These are phyloP conservation scores for Drosophila sucinea DNA, from an alignment of 1,140 invertebrate genomes.

Conservation along the genomic window DNA sequence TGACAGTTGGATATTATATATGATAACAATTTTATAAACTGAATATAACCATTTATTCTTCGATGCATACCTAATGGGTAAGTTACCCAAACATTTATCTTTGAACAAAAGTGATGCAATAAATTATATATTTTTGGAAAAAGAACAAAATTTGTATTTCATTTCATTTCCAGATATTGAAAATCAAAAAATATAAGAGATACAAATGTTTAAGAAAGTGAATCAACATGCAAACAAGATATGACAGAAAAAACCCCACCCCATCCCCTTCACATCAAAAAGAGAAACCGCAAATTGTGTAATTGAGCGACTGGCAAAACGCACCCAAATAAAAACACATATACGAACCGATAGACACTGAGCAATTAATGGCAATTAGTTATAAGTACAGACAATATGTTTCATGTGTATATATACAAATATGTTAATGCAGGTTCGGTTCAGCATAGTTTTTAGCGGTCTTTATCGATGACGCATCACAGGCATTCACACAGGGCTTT, in stretches of 20 bases:
- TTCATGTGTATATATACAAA: slow-evolving; percentile 17
- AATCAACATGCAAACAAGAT: slow-evolving; percentile 14
- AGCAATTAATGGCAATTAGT: slow-evolving; percentile 56
- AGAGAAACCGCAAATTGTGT: slow-evolving; percentile 56
- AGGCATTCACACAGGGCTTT: slow-evolving; percentile 15
- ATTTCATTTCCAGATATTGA: not conserved
- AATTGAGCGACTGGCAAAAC: slow-evolving; percentile 58
- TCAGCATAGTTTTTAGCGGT: slow-evolving; percentile 21
- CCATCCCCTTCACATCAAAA: slow-evolving; percentile 7
- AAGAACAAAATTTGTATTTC: not conserved
- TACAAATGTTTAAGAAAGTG: slow-evolving; percentile 7
- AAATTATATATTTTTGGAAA: slow-evolving; percentile 7
- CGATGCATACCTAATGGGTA: not conserved
- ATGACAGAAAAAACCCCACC: slow-evolving; percentile 5
- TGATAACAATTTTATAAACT: not conserved
- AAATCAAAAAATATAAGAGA: slow-evolving; percentile 11
- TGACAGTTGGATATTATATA: not conserved
- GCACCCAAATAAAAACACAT: slow-evolving; percentile 54
- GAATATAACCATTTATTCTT: not conserved
- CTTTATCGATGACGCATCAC: slow-evolving; percentile 34
- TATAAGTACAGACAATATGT: slow-evolving; percentile 21
- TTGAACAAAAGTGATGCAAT: not conserved
- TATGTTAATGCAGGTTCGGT: slow-evolving; percentile 19
- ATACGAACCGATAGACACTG: slow-evolving; percentile 17
- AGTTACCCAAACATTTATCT: not conserved